A percentile compares a stretch with the other conserved stretches of the same genome.
These are phyloP conservation scores for Gymnopithys bicolor DNA, from an alignment of 2,797 vertebrate genomes.

Conservation along the genomic window DNA sequence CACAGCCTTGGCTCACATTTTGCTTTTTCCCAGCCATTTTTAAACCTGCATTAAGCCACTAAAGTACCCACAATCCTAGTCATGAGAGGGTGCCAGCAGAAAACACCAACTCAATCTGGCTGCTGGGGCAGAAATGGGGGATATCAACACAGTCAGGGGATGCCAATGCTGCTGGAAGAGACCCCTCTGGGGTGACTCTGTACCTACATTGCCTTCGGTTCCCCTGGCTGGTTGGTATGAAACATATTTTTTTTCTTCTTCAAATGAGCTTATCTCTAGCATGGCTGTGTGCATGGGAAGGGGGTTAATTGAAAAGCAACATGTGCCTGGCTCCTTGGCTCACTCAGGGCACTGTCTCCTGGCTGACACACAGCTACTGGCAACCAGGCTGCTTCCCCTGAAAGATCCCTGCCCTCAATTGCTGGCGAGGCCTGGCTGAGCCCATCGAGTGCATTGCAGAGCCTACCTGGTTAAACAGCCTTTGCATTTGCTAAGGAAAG, in stretches of 20 bases:
- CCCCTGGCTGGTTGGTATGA: accelerated
- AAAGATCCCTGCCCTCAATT: background rate
- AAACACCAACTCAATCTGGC: background rate
- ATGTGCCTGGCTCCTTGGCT: background rate
- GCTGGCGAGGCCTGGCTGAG: background rate
- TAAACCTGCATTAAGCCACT: background rate
- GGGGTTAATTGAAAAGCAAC: slow-evolving; percentile 30
- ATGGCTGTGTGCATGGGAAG: background rate
- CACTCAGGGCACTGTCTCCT: background rate
- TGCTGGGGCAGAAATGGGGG: background rate
- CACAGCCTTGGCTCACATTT: background rate
- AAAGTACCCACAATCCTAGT: background rate
- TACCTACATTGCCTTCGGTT: background rate
- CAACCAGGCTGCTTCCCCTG: background rate
- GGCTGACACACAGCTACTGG: background rate
- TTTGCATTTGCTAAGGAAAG: slow-evolving; percentile 19
- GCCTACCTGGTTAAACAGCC: background rate
- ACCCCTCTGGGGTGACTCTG: background rate
- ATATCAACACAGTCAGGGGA: background rate
- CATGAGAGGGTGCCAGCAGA: background rate
- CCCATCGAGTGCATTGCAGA: background rate
- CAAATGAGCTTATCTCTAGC: background rate
- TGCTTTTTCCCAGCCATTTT: background rate
- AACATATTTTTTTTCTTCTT: background rate
- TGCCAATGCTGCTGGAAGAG: background rate